Evolutionary conservation across 2,888 invertebrate species (phyloP), one percentile per base, ranked within the genome.

Genomic region (Xestia sexstrigata): DNA sequence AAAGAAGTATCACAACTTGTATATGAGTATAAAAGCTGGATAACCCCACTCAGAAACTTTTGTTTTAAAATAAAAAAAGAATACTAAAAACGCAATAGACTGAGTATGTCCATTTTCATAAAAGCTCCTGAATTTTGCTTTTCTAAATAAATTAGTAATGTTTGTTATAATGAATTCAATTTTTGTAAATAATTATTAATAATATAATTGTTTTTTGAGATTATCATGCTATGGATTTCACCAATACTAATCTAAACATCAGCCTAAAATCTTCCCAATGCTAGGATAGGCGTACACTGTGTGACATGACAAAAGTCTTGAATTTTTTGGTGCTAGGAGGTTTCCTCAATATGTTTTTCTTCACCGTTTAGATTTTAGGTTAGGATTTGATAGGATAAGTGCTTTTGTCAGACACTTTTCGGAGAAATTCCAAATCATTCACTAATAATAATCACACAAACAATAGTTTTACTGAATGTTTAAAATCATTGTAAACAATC

Each of bases 111-210:
- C 15, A 26, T 60, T 66, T 76, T 26, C 2, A 39, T 17, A 67
- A 39, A 74, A 70, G 74, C 83, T 81, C 81, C 81, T 13, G 8
- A 55, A 68, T 68, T 69, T 71, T 39, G 74, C 74, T 78, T 82
- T 79, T 17, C 52, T 76, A 35, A 63, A n/a, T 74, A 68, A 26
- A 65, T 47, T 77, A 74, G 60, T 8, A 71, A 65, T 11, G 35
- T 75, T 73, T 63, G 68, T 70, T 62, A 72, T 13, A 81, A 70
- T 39, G 3, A 69, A 74, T 49, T 55, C 17, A 70, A 35, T 26
- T 65, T 49, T 62, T 81, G 66, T 79, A 81, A 75, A 76, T 86
- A 74, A 65, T 62, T 15, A 65, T 66, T 55, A 72, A 42, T 70
- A 49, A 67, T 47, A 26, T 11, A 69, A 69, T 45, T 45, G 17